Conservation (phyloP, 2,888 invertebrate genomes). For the Acleris literana region DNA sequence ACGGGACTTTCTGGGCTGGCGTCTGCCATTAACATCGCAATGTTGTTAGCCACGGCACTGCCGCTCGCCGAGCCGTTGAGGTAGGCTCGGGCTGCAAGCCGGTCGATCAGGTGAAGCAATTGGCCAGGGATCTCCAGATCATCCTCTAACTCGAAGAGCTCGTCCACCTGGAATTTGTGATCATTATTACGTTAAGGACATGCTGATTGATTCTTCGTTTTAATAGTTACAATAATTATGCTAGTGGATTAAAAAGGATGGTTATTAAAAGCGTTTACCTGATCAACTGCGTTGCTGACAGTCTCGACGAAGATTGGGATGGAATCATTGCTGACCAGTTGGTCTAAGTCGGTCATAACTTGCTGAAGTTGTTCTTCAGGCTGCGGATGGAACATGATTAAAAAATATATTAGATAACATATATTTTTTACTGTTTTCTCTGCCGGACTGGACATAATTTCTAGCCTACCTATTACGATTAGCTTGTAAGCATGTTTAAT, state of each 20-base stretch:
- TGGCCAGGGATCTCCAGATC: slow-evolving; percentile 61
- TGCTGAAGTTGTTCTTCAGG: slow-evolving; percentile 63
- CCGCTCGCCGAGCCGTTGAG: slow-evolving; percentile 56
- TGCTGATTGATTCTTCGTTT: too few species aligned
- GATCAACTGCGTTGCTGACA: slow-evolving; percentile 58
- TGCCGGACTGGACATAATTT: too few species aligned
- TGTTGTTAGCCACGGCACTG: slow-evolving; percentile 57
- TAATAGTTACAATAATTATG: too few species aligned
- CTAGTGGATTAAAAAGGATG: not conserved
- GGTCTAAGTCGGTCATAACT: slow-evolving; percentile 60
- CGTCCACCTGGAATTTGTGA: slow-evolving; percentile 61
- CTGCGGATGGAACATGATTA: slow-evolving; percentile 42
- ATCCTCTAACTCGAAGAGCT: slow-evolving; percentile 53
- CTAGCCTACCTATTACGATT: too few species aligned
- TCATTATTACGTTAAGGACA: not conserved
- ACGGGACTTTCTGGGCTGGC: slow-evolving; percentile 58
- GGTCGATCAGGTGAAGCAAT: slow-evolving; percentile 65
- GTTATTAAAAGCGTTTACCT: slow-evolving; percentile 47
- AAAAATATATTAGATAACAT: too few species aligned
- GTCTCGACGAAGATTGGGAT: slow-evolving; percentile 51
- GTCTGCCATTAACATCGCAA: slow-evolving; percentile 68
- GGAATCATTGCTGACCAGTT: slow-evolving; percentile 53
- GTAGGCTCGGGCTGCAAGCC: slow-evolving; percentile 58
- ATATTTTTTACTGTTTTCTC: too few species aligned
- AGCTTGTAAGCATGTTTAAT: not conserved